Evolutionary conservation across 2,797 vertebrate genomes (phyloP), one percentile per base, ranked within the genome.

Genomic region (Petrocephalus schoutedeni): DNA sequence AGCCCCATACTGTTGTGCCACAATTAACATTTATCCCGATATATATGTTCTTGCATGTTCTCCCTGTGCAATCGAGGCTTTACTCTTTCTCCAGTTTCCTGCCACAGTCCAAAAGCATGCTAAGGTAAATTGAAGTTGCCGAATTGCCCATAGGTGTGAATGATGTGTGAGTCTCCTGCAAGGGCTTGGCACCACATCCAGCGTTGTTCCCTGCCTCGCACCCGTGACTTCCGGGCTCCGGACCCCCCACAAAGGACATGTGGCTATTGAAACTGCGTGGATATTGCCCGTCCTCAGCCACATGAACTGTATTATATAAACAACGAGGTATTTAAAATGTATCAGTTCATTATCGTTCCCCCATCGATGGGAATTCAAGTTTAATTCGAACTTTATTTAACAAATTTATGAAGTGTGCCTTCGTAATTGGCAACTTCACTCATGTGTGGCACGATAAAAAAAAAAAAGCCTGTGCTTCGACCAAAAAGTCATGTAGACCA

Each of bases 1-100:
- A 87, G 87, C 87, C 83, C 71, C 54, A 56, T 84, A 82, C 45
- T 87, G 87, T 89, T 86, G 85, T 74, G 80, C 87, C 87, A 49
- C 51, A 28, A 16, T n/a, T 86, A 56, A 28, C 12, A 74, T 87
- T 80, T 53, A 59, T 87, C 28, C 86, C 77, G 71, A 87, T 88
- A 85, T 74, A 84, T 67, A 67, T 67, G 28, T 23, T n/a, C n/a
- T 67, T 16, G 28, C 64, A 67, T 67, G 64, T 32, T 51, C 41
- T 82, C 9, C 67, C 84, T 57, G 19, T 57, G 53, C 87, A 89
- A 32, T 41, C 10, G 16, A 85, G 12, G 9, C 21, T 6, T 57
- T 14, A 12, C 51, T 32, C 21, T 58, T 32, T n/a, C 53, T 58
- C 64, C 64, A 36, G 64, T 36, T 71, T 6, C 4, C 12, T 28